Evolutionary conservation across 2,113 vertebrate species (phyloP), one percentile per base, ranked within the genome.

Genomic region (Zeus faber): DNA sequence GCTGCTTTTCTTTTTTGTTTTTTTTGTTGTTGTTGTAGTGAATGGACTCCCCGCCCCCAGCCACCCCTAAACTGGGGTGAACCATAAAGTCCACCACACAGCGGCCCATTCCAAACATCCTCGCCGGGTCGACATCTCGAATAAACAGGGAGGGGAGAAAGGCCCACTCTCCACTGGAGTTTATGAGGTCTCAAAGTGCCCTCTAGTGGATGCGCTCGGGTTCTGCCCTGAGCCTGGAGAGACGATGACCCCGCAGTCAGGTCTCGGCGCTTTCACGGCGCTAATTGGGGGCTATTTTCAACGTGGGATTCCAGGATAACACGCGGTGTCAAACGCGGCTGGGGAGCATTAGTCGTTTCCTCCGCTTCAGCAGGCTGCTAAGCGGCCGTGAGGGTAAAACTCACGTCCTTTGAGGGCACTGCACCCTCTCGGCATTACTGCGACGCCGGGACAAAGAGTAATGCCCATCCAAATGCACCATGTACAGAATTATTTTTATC

Each of bases 141-240:
- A n/a, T n/a, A n/a, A n/a, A n/a, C n/a, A n/a, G n/a, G n/a, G n/a
- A n/a, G n/a, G n/a, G n/a, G n/a, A n/a, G n/a, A n/a, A n/a, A n/a
- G n/a, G n/a, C n/a, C n/a, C n/a, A n/a, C n/a, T n/a, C n/a, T n/a
- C n/a, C n/a, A n/a, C n/a, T n/a, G n/a, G n/a, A n/a, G n/a, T n/a
- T n/a, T n/a, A n/a, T n/a, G 71, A 83, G 82, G 85, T 80, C 77
- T 85, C 71, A 85, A 83, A 83, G 75, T 83, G 82, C 83, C 85
- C 82, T 79, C 83, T 86, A 83, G 85, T 82, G 85, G 79, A 2
- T 7, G 0, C 37, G 65, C 26, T 17, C 39, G 6, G 62, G 3
- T 10, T 2, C 49, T 81, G 59, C 54, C 44, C 26, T 17, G 24
- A 23, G 26, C 16, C 26, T 41, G 23, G 3, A 59, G 6, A 52